These are phyloP conservation scores for Upupa epops DNA, from an alignment of 2,113 vertebrate species.

Conservation along the genomic window DNA sequence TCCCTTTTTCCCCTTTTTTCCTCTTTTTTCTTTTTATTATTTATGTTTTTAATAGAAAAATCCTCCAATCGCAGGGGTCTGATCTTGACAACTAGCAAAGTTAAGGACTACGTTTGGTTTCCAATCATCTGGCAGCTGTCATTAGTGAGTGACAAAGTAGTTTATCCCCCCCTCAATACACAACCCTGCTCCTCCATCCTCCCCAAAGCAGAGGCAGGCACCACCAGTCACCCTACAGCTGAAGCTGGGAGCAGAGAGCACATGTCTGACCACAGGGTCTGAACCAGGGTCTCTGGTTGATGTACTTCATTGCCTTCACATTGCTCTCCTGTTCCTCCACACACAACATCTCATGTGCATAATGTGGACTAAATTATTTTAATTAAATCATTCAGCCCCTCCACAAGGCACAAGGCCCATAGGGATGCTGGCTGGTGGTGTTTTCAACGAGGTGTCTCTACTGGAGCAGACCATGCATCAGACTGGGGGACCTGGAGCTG, in stretches of 20 bases:
- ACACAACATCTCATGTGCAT: constrained; percentile 7
- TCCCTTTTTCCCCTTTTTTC: not conserved
- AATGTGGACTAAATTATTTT: constrained; percentile 32
- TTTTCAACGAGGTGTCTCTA: not conserved
- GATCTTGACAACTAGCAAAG: constrained; percentile 50
- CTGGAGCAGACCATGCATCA: not conserved
- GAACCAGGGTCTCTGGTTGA: constrained; percentile 45
- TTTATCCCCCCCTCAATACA: constrained; percentile 15
- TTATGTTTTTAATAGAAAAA: not conserved
- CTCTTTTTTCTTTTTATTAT: not conserved
- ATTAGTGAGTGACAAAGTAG: constrained; percentile 42
- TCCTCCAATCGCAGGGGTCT: not conserved
- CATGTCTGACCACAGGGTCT: not conserved
- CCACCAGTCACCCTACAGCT: not conserved
- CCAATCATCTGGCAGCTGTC: constrained; percentile 57
- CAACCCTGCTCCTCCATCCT: not conserved
- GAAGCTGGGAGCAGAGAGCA: not conserved
- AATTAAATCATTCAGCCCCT: constrained; percentile 17
- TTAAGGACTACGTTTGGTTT: constrained; percentile 46
- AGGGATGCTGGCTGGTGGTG: not conserved
- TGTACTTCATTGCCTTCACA: not conserved
- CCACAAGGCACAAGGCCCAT: not conserved
- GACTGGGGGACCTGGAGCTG: not conserved
- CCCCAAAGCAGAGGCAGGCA: constrained; percentile 1
- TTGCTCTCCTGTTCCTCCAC: constrained; percentile 18